phyloP scores from a whole-genome alignment of 2,888 invertebrate species.

The Pristionchus fissidentatus region DNA sequence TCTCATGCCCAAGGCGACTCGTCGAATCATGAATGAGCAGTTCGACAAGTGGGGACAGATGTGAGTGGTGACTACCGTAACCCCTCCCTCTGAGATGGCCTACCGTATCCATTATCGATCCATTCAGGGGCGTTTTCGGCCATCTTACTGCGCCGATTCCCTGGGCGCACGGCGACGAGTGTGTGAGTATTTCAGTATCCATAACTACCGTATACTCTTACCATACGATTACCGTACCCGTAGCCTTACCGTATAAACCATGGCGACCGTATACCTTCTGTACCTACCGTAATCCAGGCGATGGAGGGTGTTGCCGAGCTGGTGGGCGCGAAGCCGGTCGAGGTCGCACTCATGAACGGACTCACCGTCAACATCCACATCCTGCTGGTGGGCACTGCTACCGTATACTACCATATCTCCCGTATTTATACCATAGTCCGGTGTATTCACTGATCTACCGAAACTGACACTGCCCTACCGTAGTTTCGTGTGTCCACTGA shows the following conservation, averaged over 20 bases:
- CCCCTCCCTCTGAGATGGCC: too few species aligned
- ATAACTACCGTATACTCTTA: neutral
- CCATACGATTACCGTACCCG: neutral
- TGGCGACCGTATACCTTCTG: neutral
- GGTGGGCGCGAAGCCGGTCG: slow-evolving; percentile 77
- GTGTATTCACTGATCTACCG: too few species aligned
- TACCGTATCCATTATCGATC: slow-evolving; percentile 5
- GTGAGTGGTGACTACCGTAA: slow-evolving; percentile 73
- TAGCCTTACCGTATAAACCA: neutral
- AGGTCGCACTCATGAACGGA: slow-evolving; percentile 80
- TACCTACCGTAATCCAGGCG: slow-evolving; percentile 51
- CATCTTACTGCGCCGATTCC: slow-evolving; percentile 77
- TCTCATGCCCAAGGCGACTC: slow-evolving; percentile 78
- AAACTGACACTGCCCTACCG: too few species aligned
- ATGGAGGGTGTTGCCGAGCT: slow-evolving; percentile 76
- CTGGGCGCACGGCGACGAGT: slow-evolving; percentile 78
- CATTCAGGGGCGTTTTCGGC: slow-evolving; percentile 74
- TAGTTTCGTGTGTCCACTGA: neutral
- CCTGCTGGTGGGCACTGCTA: slow-evolving; percentile 76
- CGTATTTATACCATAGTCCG: too few species aligned
- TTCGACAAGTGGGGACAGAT: slow-evolving; percentile 79
- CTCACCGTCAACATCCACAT: slow-evolving; percentile 80
- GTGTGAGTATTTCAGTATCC: too few species aligned
- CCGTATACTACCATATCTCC: neutral
- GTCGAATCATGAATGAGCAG: slow-evolving; percentile 76